Evolutionary conservation across 2,113 vertebrate species (phyloP).

Genomic region (Crotalus helleri): DNA sequence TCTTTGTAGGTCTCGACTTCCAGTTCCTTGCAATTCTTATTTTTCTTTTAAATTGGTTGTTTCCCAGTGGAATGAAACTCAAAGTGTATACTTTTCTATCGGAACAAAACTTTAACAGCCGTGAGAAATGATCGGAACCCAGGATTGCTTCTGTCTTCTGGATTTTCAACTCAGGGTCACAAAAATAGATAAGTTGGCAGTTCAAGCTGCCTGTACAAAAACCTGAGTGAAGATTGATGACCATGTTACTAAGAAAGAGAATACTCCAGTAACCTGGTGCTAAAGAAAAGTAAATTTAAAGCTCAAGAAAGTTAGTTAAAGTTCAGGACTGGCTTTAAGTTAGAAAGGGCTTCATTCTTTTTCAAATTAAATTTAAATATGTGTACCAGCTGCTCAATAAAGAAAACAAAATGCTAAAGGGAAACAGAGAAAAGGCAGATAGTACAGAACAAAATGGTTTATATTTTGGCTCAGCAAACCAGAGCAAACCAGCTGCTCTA

Average conservation of each 20-base stretch:
- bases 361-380: neutral
- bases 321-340: neutral
- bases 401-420: neutral
- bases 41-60: neutral
- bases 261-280: neutral
- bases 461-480: neutral
- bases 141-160: neutral
- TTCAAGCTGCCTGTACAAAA: neutral
- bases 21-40: neutral
- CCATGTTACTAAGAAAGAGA: neutral
- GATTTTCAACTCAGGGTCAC: neutral
- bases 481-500: neutral
- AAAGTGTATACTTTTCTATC: neutral
- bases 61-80: neutral
- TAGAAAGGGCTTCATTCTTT: neutral
- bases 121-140: neutral
- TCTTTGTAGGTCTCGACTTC: neutral
- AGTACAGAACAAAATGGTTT: neutral
- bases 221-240: neutral
- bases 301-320: neutral
- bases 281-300: neutral
- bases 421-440: neutral
- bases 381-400: neutral
- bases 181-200: neutral
- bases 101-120: neutral